A percentile compares a stretch with the other conserved stretches of the same genome.
These are phyloP conservation scores for Melinopterus prodromus DNA, from an alignment of 2,888 invertebrate genomes.

Conservation along the genomic window DNA sequence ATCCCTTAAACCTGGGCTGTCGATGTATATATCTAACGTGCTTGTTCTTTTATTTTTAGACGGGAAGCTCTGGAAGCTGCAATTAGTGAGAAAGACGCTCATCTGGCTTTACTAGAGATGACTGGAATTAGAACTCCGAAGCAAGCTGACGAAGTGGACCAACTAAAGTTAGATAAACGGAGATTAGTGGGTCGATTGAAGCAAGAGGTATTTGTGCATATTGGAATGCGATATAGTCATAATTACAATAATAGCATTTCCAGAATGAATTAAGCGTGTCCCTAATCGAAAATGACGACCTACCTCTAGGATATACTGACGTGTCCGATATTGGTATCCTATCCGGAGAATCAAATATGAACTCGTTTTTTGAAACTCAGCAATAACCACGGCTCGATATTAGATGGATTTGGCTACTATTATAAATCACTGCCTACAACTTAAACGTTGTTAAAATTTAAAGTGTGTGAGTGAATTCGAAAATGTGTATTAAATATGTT, in stretches of 20 bases:
- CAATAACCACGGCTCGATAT: slow-evolving; percentile 39
- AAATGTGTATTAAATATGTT: not conserved
- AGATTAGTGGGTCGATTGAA: slow-evolving; percentile 76
- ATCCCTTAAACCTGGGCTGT: no score
- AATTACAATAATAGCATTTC: slow-evolving; percentile 29
- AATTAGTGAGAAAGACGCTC: slow-evolving; percentile 88
- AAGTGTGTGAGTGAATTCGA: not conserved
- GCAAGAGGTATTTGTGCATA: slow-evolving; percentile 65
- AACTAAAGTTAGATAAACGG: slow-evolving; percentile 74
- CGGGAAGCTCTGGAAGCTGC: slow-evolving; percentile 85
- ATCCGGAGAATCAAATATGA: slow-evolving; percentile 25
- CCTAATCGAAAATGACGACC: slow-evolving; percentile 50
- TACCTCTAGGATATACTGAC: slow-evolving; percentile 44
- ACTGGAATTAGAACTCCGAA: slow-evolving; percentile 71
- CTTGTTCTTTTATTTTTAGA: slow-evolving; percentile 61
- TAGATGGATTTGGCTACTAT: slow-evolving; percentile 16
- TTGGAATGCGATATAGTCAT: no score
- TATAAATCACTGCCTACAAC: slow-evolving; percentile 41
- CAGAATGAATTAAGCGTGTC: slow-evolving; percentile 59
- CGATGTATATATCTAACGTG: no score
- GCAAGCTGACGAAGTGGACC: slow-evolving; percentile 73
- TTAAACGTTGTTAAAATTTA: slow-evolving; percentile 10
- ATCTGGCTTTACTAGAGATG: slow-evolving; percentile 83
- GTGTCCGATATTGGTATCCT: slow-evolving; percentile 39
- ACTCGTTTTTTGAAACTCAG: slow-evolving; percentile 39